phyloP scores from a whole-genome alignment of 2,888 invertebrate genomes.

The Melieria omissa region DNA sequence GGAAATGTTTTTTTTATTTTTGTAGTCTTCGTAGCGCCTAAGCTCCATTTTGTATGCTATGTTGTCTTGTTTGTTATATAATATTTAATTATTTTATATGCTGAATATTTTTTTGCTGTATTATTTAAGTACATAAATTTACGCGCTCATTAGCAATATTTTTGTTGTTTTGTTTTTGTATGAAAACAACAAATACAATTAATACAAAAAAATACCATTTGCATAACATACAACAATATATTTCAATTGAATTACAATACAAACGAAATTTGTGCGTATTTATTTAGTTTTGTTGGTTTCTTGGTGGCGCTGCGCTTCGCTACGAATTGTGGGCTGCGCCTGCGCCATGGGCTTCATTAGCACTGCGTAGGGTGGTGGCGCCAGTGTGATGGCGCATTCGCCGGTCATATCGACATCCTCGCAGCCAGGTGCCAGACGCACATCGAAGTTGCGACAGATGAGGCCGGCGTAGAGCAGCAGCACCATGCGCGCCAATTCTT shows the following conservation, averaged over 20 bases:
- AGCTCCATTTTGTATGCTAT: slow-evolving; percentile 6
- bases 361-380: slow-evolving; percentile 73
- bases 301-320: too few relatives aligned
- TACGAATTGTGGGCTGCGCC: slow-evolving; percentile 23
- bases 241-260: slow-evolving; percentile 12
- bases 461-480: slow-evolving; percentile 74
- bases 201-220: slow-evolving; percentile 26
- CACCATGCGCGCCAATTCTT: slow-evolving; percentile 82
- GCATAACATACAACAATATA: slow-evolving; percentile 17
- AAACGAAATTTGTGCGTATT: background rate
- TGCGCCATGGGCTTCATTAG: slow-evolving; percentile 31
- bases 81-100: slow-evolving; percentile 44
- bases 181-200: slow-evolving; percentile 29
- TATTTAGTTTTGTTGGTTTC: too few relatives aligned
- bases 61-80: slow-evolving; percentile 50
- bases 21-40: too few relatives aligned
- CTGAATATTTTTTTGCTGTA: background rate
- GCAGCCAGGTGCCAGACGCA: slow-evolving; percentile 63
- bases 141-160: background rate
- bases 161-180: too few relatives aligned
- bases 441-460: slow-evolving; percentile 71
- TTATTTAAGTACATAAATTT: slow-evolving; percentile 1
- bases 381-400: slow-evolving; percentile 79
- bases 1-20: background rate
- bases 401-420: slow-evolving; percentile 73